Base-by-base conservation (phyloP, 2,797 vertebrate genomes). In the Odontamblyopus lacepedii region DNA sequence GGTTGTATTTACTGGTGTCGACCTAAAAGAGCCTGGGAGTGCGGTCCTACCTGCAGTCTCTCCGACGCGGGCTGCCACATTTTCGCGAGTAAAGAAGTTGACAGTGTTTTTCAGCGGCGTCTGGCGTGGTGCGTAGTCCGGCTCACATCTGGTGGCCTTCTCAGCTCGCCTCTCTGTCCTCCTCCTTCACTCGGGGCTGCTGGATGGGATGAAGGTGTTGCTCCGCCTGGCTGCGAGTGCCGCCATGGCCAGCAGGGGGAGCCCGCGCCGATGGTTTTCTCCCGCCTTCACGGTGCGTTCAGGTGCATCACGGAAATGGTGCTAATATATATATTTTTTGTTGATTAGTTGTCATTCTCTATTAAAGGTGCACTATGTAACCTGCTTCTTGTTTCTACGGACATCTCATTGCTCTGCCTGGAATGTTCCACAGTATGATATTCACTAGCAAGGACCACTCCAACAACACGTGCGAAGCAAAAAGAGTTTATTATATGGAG, bases 51-150 rank as follows among this genome's bases (percentile, higher is more conserved):
- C 97, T 98, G 97, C 94, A 98, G 88, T 93, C 97, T 95, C 91
- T 98, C 97, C 66, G 95, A 96, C 89, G 97, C 96, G 78, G 97
- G 97, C 92, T 98, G 97, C 97, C 97, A 98, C 97, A 98, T 98
- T 82, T 91, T 96, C 81, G 83, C 83, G 78, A 81, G 70, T 82
- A 61, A 19, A 27, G 67, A 71, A 76, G 83, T 68, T 87, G 80
- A 92, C 89, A 16, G 67, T 88, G 87, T 61, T 70, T 80, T 71
- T 78, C 90, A 75, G 76, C 86, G 75, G 88, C 86, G 70, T 81
- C 77, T 87, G 91, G 76, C 81, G 86, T 41, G 70, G 69, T 48
- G 62, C 87, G 90, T 83, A 80, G 85, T 89, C 92, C 91, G 72
- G 83, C 26, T 93, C 89, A 93, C 94, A 95, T 95, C 93, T 94